phyloP scores from a whole-genome alignment of 2,888 invertebrate species.

The Catocala fraxini region DNA sequence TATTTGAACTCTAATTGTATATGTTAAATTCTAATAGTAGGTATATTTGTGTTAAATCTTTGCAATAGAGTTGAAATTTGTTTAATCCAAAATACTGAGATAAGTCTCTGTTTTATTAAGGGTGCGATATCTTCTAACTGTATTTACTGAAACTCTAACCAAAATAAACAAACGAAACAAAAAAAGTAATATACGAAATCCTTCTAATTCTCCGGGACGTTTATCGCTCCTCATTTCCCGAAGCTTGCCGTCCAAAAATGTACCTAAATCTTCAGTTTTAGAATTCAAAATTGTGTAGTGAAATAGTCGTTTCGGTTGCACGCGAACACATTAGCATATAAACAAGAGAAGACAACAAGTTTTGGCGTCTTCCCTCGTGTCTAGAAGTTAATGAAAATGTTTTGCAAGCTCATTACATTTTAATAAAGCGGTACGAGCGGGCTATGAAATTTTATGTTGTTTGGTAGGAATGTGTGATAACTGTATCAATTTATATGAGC shows the following conservation, averaged over 20 bases:
- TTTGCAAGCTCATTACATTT: conserved; percentile 59
- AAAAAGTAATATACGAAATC: conserved; percentile 33
- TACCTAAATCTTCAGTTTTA: conserved; percentile 29
- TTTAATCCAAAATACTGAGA: no score
- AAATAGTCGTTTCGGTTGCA: conserved; percentile 44
- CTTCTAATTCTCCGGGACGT: conserved; percentile 35
- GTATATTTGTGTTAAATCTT: no score
- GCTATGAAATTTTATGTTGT: conserved; percentile 26
- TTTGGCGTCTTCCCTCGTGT: conserved; percentile 55
- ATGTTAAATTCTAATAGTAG: no score
- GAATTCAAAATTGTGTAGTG: conserved; percentile 29
- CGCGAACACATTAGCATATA: conserved; percentile 73
- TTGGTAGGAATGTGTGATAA: conserved; percentile 17
- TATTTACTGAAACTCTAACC: conserved; percentile 14
- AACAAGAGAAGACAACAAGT: conserved; percentile 67
- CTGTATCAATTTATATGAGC: conserved; percentile 12
- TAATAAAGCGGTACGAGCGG: conserved; percentile 48
- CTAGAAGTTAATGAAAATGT: conserved; percentile 66
- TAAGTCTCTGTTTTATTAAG: no score
- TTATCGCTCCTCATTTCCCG: conserved; percentile 35
- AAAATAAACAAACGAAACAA: conserved; percentile 28
- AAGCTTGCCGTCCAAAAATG: conserved; percentile 21
- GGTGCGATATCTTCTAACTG: conserved; percentile 1
- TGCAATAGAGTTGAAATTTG: no score
- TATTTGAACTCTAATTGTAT: no score